Conservation (phyloP, 2,113 vertebrate genomes). For the Hiodon tergisus region DNA sequence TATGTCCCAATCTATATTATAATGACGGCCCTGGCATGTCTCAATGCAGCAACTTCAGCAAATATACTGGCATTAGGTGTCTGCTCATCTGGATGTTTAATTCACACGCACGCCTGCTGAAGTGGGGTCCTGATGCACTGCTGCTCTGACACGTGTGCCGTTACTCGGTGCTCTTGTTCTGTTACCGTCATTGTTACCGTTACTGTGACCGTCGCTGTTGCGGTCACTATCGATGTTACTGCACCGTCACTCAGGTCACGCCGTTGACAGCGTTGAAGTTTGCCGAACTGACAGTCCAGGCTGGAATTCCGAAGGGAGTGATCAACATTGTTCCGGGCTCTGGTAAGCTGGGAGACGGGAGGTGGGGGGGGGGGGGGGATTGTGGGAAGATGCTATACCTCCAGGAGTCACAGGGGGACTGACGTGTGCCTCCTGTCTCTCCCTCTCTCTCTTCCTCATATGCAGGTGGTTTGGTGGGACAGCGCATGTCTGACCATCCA, state of each 20-base stretch:
- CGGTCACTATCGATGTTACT: neutral
- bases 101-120: neutral
- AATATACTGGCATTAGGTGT: neutral
- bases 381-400: neutral
- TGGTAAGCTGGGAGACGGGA: conserved; percentile 50
- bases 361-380: neutral
- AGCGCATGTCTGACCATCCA: conserved; percentile 68
- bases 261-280: conserved; percentile 77
- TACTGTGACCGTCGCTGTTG: neutral
- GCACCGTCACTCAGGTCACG: conserved; percentile 60
- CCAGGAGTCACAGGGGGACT: neutral
- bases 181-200: neutral
- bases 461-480: conserved; percentile 62
- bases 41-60: neutral
- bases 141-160: neutral
- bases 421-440: neutral
- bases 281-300: conserved; percentile 69
- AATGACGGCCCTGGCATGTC: no score
- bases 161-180: neutral
- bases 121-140: neutral
- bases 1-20: no score
- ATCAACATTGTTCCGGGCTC: conserved; percentile 77
- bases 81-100: neutral
- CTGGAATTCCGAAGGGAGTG: conserved; percentile 72
- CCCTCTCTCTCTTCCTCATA: neutral